phyloP scores from a whole-genome alignment of 2,888 invertebrate genomes.

The Eristalis intricaria region DNA sequence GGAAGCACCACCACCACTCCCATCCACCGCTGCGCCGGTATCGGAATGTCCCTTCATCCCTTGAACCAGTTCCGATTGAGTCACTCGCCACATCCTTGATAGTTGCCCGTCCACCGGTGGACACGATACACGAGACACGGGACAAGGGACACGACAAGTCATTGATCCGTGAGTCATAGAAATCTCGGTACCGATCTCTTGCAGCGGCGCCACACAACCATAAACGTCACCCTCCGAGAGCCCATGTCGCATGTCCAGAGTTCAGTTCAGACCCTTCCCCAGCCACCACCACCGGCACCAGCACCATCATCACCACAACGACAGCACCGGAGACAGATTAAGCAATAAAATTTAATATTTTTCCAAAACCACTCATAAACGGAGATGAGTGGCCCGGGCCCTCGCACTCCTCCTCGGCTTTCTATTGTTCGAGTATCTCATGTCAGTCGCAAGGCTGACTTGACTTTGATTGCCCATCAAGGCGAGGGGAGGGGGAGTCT shows the following conservation, averaged over 20 bases:
- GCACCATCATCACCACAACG: background rate
- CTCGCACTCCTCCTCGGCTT: conserved; percentile 44
- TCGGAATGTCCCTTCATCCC: background rate
- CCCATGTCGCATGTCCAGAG: background rate
- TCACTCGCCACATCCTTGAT: background rate
- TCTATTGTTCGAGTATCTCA: conserved; percentile 57
- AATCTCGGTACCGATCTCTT: conserved; percentile 11
- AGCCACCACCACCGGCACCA: background rate
- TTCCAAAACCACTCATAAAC: conserved; percentile 50
- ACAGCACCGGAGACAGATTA: conserved; percentile 40
- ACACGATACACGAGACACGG: background rate
- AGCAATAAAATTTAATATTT: conserved; percentile 71
- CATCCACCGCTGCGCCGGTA: background rate
- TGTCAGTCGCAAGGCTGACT: conserved; percentile 53
- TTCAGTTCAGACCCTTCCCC: background rate
- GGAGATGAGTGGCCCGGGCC: conserved; percentile 35
- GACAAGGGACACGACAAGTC: background rate
- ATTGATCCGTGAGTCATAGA: background rate
- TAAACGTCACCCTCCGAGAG: conserved; percentile 50
- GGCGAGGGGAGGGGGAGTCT: background rate
- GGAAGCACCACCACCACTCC: background rate
- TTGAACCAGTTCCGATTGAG: background rate
- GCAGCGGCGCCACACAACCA: conserved; percentile 57
- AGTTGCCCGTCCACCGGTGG: background rate
- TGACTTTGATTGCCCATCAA: conserved; percentile 46